Base-by-base conservation (phyloP, 1,140 invertebrate species). In the Nephotettix cincticeps region DNA sequence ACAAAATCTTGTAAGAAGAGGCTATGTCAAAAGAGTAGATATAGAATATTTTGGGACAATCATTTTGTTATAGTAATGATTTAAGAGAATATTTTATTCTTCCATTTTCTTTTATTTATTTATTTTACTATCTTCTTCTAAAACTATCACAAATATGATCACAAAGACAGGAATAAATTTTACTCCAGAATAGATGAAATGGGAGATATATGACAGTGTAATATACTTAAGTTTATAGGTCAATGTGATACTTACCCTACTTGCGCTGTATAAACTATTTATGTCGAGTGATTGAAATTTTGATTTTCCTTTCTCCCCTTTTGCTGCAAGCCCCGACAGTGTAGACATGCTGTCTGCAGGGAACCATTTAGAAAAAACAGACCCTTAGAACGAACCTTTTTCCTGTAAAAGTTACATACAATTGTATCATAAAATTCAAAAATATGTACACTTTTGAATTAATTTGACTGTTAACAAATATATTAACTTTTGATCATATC, bases 221-320 rank as follows among this genome's bases (percentile, higher is more conserved):
- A 47, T n/a, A n/a, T n/a, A n/a, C n/a, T n/a, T n/a, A n/a, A n/a
- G n/a, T n/a, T n/a, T n/a, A n/a, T n/a, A n/a, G n/a, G n/a, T n/a
- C n/a, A n/a, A n/a, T n/a, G n/a, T 0, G 17, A 71, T 36, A 71
- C 29, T 58, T 21, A 92, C 90, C 85, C 88, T 88, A 81, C 88
- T 91, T 81, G 88, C 91, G 85, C 93, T 93, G 84, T 96, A 97
- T 82, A 97, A 89, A 87, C 87, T 95, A 91, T 98, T 98, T 88
- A 98, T 97, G 88, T 98, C 94, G 86, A 97, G 89, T 82, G 94
- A 91, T 84, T 95, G 93, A 87, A 90, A 98, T 88, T 95, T 97
- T 83, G 90, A 89, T 89, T 96, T 96, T 87, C 90, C 89, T 91
- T 94, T 93, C 91, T 94, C 93, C 90, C 91, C 93, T 90, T 90